Conservation (phyloP, 2,113 vertebrate species). For the Aphyosemion australe region DNA sequence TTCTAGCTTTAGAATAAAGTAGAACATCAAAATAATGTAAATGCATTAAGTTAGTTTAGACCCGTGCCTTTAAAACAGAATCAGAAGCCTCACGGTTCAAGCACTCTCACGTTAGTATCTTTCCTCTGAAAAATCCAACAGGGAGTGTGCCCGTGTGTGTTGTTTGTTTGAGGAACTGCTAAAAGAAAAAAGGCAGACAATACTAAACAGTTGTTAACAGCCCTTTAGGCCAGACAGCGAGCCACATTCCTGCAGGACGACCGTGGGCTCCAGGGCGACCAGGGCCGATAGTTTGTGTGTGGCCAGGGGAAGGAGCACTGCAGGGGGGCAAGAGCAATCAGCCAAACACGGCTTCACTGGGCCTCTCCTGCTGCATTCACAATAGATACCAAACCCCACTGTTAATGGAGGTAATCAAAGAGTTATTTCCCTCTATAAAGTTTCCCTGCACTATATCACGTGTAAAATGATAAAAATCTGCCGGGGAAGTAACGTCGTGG, state of each 20-base stretch:
- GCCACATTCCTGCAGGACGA: constrained; percentile 72
- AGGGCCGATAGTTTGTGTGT: constrained; percentile 64
- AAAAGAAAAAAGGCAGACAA: constrained; percentile 64
- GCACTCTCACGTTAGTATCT: not conserved
- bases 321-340: constrained; percentile 65
- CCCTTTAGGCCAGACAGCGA: constrained; percentile 72
- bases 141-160: constrained; percentile 62
- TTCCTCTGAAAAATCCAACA: constrained; percentile 41
- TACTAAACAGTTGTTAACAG: constrained; percentile 70
- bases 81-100: not conserved
- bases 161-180: constrained; percentile 71
- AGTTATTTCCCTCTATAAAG: constrained; percentile 41
- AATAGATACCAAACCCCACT: constrained; percentile 44
- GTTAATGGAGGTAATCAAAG: constrained; percentile 64
- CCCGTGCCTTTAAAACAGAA: no score
- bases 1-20: no score
- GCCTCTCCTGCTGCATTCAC: constrained; percentile 32
- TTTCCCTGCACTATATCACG: constrained; percentile 24
- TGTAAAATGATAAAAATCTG: constrained; percentile 11
- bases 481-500: not conserved
- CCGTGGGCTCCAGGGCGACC: constrained; percentile 64
- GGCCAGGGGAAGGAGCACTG: constrained; percentile 67
- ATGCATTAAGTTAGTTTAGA: no score
- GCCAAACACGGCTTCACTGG: constrained; percentile 42
- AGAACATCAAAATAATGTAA: no score